phyloP scores from a whole-genome alignment of 1,140 invertebrate genomes.

The Papilio helenus region DNA sequence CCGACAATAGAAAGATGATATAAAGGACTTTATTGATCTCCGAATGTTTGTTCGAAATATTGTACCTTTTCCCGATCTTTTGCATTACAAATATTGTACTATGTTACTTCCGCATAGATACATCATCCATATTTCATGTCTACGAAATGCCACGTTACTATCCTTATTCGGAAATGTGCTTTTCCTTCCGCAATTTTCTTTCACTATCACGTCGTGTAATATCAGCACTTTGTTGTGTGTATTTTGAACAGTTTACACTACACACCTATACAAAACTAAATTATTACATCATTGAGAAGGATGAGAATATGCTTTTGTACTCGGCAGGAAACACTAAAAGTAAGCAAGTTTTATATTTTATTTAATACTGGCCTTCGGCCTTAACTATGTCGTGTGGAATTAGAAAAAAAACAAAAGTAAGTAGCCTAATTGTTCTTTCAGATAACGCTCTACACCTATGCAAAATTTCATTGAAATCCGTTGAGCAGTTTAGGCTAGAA shows the following conservation, averaged over 20 bases:
- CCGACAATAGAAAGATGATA: neutral
- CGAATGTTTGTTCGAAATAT: neutral
- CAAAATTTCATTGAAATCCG: no score
- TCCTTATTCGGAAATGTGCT: neutral
- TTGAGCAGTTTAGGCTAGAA: no score
- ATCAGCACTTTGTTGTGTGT: neutral
- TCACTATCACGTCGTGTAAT: neutral
- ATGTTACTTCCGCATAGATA: neutral
- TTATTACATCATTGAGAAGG: neutral
- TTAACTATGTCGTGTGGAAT: no score
- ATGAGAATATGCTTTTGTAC: neutral
- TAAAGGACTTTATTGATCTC: neutral
- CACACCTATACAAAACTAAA: neutral
- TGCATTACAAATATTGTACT: neutral
- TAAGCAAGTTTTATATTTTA: no score
- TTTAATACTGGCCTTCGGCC: no score
- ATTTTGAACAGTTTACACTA: neutral
- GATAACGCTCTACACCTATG: no score
- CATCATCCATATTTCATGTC: constrained; percentile 10
- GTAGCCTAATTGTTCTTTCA: no score
- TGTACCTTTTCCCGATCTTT: neutral
- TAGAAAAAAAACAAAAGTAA: no score
- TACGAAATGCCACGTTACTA: neutral
- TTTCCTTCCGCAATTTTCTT: constrained; percentile 8
- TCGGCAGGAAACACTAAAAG: no score